Evolutionary conservation across 2,797 vertebrate species (phyloP).

Genomic region (Sebastes miniatus): DNA sequence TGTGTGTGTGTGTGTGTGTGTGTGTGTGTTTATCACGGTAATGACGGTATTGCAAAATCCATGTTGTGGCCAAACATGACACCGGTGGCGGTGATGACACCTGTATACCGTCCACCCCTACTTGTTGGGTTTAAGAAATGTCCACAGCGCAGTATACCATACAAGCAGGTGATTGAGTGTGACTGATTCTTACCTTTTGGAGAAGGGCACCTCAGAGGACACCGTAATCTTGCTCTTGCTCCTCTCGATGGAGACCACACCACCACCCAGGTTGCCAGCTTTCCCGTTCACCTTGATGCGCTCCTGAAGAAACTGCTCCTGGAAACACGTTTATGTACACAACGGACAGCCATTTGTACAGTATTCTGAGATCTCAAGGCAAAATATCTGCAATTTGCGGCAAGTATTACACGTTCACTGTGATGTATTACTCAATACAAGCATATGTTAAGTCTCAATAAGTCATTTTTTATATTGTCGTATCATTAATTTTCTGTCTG

Average conservation of each 20-base stretch:
- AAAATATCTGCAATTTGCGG: neutral
- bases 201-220: constrained; percentile 94
- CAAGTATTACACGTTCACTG: neutral
- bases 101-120: too few relatives aligned
- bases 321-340: neutral
- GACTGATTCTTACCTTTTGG: constrained; percentile 86
- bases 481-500: neutral
- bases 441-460: neutral
- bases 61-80: too few relatives aligned
- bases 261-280: constrained; percentile 92
- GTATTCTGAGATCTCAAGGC: neutral
- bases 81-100: too few relatives aligned
- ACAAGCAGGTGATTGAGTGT: neutral
- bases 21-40: too few relatives aligned
- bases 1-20: too few relatives aligned
- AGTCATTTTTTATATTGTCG: neutral
- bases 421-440: neutral
- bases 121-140: neutral
- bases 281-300: constrained; percentile 97
- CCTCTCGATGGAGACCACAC: constrained; percentile 92
- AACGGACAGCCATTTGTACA: too few relatives aligned
- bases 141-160: neutral
- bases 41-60: too few relatives aligned
- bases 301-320: constrained; percentile 98
- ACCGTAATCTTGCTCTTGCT: constrained; percentile 98